These are phyloP conservation scores for Cryptotermes secundus DNA, from an alignment of 1,140 invertebrate species.

Conservation along the genomic window DNA sequence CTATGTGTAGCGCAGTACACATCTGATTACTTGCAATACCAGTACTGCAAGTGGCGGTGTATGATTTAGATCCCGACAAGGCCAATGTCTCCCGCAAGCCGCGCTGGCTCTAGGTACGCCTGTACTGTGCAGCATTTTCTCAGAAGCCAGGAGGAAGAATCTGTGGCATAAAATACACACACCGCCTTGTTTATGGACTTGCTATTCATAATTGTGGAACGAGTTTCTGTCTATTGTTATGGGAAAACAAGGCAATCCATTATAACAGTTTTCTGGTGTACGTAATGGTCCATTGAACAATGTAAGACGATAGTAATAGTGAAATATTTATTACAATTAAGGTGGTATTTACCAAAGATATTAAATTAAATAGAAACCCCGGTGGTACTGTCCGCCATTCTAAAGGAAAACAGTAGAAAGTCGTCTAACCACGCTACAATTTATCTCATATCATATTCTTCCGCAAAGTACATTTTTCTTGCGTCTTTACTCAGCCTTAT, in stretches of 20 bases:
- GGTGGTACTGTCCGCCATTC: background rate
- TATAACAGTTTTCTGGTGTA: background rate
- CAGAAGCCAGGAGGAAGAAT: background rate
- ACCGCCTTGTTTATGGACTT: background rate
- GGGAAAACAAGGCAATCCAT: background rate
- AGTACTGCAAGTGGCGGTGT: background rate
- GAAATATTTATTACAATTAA: constrained; percentile 12
- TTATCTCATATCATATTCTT: too few relatives aligned
- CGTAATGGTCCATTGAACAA: background rate
- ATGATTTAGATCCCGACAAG: background rate
- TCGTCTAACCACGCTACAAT: background rate
- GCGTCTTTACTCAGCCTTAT: too few relatives aligned
- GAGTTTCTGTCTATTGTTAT: background rate
- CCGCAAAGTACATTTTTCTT: too few relatives aligned
- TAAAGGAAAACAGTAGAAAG: background rate
- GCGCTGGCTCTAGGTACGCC: background rate
- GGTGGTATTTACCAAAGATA: background rate
- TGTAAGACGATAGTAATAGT: background rate
- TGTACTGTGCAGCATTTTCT: background rate
- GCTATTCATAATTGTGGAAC: background rate
- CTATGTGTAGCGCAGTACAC: too few relatives aligned
- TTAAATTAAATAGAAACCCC: background rate
- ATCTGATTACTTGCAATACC: background rate
- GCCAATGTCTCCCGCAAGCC: background rate
- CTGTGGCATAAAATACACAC: background rate